Evolutionary conservation across 1,140 invertebrate species (phyloP).

Genomic region (Bradynema listronoti): DNA sequence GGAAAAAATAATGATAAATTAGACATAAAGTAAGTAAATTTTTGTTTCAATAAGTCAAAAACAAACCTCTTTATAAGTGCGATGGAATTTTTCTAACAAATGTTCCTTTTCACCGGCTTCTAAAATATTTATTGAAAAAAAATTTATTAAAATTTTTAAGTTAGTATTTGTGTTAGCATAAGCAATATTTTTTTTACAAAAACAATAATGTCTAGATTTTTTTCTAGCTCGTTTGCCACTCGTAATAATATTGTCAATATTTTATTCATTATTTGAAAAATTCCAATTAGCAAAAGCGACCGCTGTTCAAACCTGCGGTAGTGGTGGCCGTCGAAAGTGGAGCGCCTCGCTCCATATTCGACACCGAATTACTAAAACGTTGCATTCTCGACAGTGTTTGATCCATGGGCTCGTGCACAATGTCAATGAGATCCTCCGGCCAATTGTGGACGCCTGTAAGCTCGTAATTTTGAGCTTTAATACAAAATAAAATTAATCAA

Average conservation of each 20-base stretch:
- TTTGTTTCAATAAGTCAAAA: too few species aligned
- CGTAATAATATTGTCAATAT: slow-evolving; percentile 3
- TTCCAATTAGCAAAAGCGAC: background rate
- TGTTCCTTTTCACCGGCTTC: slow-evolving; percentile 27
- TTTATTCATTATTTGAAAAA: background rate
- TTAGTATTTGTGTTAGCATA: background rate
- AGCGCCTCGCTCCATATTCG: slow-evolving; percentile 45
- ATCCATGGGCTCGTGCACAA: slow-evolving; percentile 55
- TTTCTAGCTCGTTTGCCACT: background rate
- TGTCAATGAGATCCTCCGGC: slow-evolving; percentile 56
- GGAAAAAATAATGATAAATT: too few species aligned
- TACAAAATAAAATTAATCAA: too few species aligned
- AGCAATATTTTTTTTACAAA: background rate
- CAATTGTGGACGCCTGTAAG: slow-evolving; percentile 43
- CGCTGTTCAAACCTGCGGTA: too few species aligned
- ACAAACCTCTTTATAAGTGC: slow-evolving; percentile 40
- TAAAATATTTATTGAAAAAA: slow-evolving; percentile 21
- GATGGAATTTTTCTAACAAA: slow-evolving; percentile 38
- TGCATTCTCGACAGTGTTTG: slow-evolving; percentile 54
- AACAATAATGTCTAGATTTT: background rate
- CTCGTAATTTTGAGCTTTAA: too few species aligned
- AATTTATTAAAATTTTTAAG: background rate
- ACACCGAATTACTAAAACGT: slow-evolving; percentile 52
- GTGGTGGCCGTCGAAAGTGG: background rate
- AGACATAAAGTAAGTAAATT: too few species aligned